Evolutionary conservation across 2,797 vertebrate species (phyloP).

Genomic region (Acanthopagrus latus): DNA sequence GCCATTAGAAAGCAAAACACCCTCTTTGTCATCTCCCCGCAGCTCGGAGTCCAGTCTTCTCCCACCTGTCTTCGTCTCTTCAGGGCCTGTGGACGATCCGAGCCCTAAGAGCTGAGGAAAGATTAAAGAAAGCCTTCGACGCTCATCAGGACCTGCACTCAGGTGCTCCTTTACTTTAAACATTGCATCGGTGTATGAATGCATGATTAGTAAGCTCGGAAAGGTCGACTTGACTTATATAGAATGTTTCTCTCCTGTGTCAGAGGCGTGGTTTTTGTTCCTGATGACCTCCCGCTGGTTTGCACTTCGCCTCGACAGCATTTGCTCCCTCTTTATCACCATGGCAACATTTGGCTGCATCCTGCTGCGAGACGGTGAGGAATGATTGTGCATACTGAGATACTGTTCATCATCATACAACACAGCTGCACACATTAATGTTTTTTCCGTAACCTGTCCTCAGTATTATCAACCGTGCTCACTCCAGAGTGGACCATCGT

Average conservation of each 20-base stretch:
- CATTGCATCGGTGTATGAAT: no score
- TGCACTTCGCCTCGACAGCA: constrained; percentile 92
- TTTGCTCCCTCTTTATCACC: constrained; percentile 91
- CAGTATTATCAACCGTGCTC: no score
- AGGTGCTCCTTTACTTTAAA: constrained; percentile 70
- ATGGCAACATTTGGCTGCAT: constrained; percentile 90
- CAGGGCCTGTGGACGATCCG: constrained; percentile 94
- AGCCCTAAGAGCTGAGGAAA: constrained; percentile 88
- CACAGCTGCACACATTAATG: background rate
- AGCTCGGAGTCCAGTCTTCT: constrained; percentile 94
- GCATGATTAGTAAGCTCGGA: no score
- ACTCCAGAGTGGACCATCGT: no score
- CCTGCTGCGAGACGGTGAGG: constrained; percentile 89
- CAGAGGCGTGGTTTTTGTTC: constrained; percentile 96
- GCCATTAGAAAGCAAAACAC: no score
- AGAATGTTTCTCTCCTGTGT: background rate
- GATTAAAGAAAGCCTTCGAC: constrained; percentile 91
- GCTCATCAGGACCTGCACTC: constrained; percentile 93
- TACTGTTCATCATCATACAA: background rate
- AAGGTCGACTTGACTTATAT: background rate
- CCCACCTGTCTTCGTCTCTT: constrained; percentile 92
- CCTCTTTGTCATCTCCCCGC: background rate
- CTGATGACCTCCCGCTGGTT: constrained; percentile 96
- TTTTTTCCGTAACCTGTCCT: no score
- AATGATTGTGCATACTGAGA: no score